Conservation (phyloP, 2,888 invertebrate species). For the Lasioglossum figueresi region DNA sequence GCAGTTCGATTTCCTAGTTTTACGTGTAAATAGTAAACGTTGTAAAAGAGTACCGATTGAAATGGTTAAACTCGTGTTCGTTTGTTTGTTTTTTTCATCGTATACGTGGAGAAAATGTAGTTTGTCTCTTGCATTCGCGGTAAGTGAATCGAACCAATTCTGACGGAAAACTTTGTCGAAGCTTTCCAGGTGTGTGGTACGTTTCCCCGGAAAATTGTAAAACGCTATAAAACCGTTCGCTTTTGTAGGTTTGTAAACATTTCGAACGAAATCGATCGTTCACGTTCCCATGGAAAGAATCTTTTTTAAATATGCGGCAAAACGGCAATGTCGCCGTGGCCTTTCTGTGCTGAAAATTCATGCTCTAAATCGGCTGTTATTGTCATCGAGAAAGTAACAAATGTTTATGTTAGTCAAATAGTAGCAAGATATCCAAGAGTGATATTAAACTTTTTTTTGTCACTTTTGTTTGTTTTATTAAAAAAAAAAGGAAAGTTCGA, state of each 20-base stretch:
- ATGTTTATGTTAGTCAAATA: background rate
- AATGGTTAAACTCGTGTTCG: background rate
- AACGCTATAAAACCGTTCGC: background rate
- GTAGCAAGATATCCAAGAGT: background rate
- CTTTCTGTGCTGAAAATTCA: background rate
- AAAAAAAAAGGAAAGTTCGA: background rate
- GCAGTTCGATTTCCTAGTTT: background rate
- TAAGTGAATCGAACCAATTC: background rate
- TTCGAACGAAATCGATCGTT: background rate
- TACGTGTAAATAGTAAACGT: background rate
- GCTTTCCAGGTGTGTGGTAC: background rate
- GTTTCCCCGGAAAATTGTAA: background rate
- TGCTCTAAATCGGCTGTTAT: background rate
- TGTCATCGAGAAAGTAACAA: background rate
- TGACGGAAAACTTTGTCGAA: background rate
- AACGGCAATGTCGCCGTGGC: background rate
- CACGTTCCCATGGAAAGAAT: background rate
- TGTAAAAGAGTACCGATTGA: background rate
- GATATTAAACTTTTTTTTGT: background rate
- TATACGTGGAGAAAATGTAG: background rate
- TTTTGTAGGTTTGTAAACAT: background rate
- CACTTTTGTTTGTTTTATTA: background rate
- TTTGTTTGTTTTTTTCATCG: background rate
- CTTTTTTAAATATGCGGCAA: background rate
- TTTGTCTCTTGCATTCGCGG: background rate